These are phyloP conservation scores for Squalus acanthias DNA, from an alignment of 2,797 vertebrate genomes.

Conservation along the genomic window DNA sequence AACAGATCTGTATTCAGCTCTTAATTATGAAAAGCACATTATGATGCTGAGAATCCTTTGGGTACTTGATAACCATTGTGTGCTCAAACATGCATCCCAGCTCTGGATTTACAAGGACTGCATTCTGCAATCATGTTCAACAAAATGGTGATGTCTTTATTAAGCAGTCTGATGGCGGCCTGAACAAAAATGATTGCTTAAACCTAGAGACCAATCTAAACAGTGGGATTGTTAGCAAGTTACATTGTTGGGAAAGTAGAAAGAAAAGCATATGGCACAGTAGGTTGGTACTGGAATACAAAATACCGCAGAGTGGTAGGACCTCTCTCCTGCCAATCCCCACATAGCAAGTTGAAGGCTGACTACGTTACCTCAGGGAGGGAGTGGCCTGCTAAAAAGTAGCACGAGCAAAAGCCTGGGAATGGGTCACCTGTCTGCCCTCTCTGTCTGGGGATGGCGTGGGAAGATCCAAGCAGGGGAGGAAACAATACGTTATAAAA, in stretches of 20 bases:
- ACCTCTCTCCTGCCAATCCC: background rate
- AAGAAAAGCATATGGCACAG: background rate
- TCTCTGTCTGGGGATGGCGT: background rate
- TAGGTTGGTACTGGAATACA: background rate
- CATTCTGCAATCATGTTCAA: background rate
- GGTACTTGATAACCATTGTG: background rate
- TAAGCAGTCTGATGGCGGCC: background rate
- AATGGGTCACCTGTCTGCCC: background rate
- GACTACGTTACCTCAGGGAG: background rate
- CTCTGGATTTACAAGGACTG: conserved; percentile 15
- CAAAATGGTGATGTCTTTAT: conserved; percentile 23
- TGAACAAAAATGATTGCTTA: background rate
- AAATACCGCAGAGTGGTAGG: background rate
- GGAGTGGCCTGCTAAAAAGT: background rate
- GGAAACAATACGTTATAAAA: background rate
- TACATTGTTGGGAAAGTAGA: background rate
- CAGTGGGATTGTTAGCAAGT: background rate
- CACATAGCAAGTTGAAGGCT: background rate
- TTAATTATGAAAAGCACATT: conserved; percentile 3
- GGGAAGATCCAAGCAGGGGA: background rate
- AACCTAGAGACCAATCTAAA: background rate
- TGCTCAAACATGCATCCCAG: background rate
- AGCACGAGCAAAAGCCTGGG: background rate
- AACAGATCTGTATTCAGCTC: conserved; percentile 12
- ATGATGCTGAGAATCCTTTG: background rate